phyloP scores from a whole-genome alignment of 2,797 vertebrate genomes.

The Clarias laeviceps region DNA sequence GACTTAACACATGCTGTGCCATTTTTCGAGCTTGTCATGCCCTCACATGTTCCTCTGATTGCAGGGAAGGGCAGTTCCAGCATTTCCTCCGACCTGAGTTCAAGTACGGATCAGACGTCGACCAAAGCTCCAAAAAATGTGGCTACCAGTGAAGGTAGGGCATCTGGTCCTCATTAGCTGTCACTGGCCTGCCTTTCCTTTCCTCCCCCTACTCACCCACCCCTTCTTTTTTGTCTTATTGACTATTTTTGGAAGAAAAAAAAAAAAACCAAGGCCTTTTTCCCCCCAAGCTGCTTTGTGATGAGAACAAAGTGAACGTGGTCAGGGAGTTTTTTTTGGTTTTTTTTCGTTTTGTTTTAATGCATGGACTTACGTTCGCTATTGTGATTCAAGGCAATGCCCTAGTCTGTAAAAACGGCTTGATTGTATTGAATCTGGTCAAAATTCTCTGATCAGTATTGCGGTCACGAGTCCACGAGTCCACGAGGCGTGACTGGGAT shows the following conservation, averaged over 20 bases:
- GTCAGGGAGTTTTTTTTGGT: slow-evolving; percentile 12
- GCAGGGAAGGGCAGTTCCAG: slow-evolving; percentile 92
- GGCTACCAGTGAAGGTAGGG: slow-evolving; percentile 89
- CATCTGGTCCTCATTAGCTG: slow-evolving; percentile 71
- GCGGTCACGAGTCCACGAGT: background rate
- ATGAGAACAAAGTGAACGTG: slow-evolving; percentile 50
- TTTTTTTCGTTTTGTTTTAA: background rate
- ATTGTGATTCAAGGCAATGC: background rate
- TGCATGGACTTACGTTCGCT: background rate
- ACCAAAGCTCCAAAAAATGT: slow-evolving; percentile 88
- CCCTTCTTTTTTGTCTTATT: slow-evolving; percentile 46
- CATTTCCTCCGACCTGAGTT: slow-evolving; percentile 92
- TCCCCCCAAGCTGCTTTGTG: slow-evolving; percentile 37
- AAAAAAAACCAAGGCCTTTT: slow-evolving; percentile 27
- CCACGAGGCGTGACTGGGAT: background rate
- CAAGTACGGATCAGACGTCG: slow-evolving; percentile 88
- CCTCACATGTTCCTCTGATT: slow-evolving; percentile 61
- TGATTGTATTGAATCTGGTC: background rate
- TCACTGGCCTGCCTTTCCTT: slow-evolving; percentile 38
- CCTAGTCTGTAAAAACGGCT: background rate
- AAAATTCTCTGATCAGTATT: slow-evolving; percentile 7
- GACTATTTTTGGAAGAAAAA: slow-evolving; percentile 60
- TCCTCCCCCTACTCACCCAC: background rate
- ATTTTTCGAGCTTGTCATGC: slow-evolving; percentile 29
- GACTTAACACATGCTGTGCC: slow-evolving; percentile 12